These are phyloP conservation scores for Microctonus brassicae DNA, from an alignment of 2,888 invertebrate species.

Conservation along the genomic window DNA sequence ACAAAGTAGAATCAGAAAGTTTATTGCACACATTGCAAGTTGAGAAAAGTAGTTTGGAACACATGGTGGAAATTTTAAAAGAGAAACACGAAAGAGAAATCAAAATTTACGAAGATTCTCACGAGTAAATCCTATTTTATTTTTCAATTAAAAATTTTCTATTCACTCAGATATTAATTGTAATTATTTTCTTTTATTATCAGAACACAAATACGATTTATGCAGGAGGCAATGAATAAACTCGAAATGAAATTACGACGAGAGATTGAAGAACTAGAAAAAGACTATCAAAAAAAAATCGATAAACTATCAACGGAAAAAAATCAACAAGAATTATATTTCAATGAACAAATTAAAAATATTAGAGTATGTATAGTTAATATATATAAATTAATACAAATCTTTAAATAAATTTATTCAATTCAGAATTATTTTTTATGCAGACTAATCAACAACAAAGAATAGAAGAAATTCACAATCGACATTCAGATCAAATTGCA, in stretches of 20 bases:
- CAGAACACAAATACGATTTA: conserved; percentile 58
- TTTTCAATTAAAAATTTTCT: neutral
- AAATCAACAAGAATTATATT: conserved; percentile 49
- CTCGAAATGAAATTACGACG: conserved; percentile 56
- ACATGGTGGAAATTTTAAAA: conserved; percentile 54
- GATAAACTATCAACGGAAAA: conserved; percentile 58
- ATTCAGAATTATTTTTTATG: conserved; percentile 26
- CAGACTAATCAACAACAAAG: conserved; percentile 52
- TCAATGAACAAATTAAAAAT: conserved; percentile 56
- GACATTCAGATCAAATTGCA: conserved; percentile 56
- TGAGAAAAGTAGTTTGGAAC: conserved; percentile 60
- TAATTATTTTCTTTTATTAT: no score
- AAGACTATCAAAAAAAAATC: conserved; percentile 56
- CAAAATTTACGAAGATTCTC: conserved; percentile 59
- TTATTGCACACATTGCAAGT: conserved; percentile 53
- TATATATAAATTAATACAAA: neutral
- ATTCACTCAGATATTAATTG: neutral
- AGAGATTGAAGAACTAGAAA: conserved; percentile 56
- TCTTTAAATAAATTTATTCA: neutral
- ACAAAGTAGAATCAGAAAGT: conserved; percentile 49
- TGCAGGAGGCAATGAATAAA: conserved; percentile 55
- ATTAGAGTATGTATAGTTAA: conserved; percentile 51
- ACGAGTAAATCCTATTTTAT: conserved; percentile 53
- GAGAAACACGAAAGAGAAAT: conserved; percentile 63
- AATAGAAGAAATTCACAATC: conserved; percentile 53